Evolutionary conservation across 2,113 vertebrate species (phyloP), one percentile per base, ranked within the genome.

Genomic region (Melierax canorus): DNA sequence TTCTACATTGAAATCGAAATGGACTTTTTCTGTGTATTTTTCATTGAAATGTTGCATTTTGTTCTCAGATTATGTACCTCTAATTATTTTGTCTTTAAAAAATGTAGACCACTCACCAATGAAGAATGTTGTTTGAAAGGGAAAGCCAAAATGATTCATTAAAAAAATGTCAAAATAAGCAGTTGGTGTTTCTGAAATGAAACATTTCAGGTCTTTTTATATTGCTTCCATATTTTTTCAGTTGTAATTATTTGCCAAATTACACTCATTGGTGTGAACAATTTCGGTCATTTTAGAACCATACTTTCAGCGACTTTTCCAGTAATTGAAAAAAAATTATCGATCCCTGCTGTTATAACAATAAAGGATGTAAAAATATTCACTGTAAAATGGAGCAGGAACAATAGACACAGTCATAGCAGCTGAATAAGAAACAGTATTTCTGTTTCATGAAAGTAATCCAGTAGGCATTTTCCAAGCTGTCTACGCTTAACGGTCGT

Each of bases 131-230:
- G 10, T 87, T 91, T 90, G 48, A 95, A 94, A 91, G 53, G 69
- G 82, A 69, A 96, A 94, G 36, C 15, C 43, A 88, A 96, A 93
- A 69, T 91, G 80, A 96, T 90, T 96, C 93, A 94, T 96, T 94
- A 90, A 85, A 87, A 86, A 75, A 87, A 93, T 59, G 95, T 96
- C 95, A 96, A 97, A 97, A 97, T 95, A 96, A 96, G 66, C 94
- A 94, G 90, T 88, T 94, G 90, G 90, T 82, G 66, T 90, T 82
- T 82, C 91, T 88, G 86, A 92, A 96, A 95, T 48, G 66, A 93
- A 92, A 87, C 84, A 91, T 95, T 93, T 94, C 84, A 79, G 74
- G 76, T 73, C 92, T 88, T 93, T 95, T 95, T 88, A 90, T 86
- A 82, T 29, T 56, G 39, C 69, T 96, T 91, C 73, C 48, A 32